Evolutionary conservation across 2,797 vertebrate species (phyloP).

Genomic region (Alosa sapidissima): DNA sequence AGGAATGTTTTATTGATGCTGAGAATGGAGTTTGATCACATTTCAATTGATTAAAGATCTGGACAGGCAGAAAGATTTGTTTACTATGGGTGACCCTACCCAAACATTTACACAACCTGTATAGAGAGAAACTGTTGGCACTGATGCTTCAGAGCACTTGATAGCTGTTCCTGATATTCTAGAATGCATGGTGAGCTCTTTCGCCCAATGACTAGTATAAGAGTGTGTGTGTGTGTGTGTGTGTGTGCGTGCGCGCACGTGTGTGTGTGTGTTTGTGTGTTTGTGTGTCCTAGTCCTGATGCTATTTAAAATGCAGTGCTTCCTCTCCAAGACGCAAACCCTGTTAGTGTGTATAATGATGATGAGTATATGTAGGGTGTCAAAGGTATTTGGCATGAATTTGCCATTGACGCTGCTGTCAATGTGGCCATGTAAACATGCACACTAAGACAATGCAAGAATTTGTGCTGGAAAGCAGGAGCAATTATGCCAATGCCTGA

Average conservation of each 20-base stretch:
- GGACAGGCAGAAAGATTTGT: not conserved
- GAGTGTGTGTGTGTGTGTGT: not conserved
- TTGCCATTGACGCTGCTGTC: too few species aligned
- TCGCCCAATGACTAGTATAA: too few species aligned
- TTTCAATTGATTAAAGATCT: not conserved
- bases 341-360: too few species aligned
- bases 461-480: too few species aligned
- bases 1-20: not conserved
- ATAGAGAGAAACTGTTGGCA: not conserved
- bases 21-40: not conserved
- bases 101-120: not conserved
- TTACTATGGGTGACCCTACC: not conserved
- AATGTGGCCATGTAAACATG: too few species aligned
- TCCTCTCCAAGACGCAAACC: not conserved
- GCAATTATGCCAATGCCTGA: too few species aligned
- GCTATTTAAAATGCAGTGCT: too few species aligned
- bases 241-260: not conserved
- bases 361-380: too few species aligned
- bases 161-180: too few species aligned
- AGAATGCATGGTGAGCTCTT: too few species aligned
- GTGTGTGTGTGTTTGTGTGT: not conserved
- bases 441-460: too few species aligned
- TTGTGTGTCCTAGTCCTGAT: not conserved
- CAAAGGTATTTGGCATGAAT: too few species aligned
- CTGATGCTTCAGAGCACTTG: not conserved